phyloP scores from a whole-genome alignment of 2,888 invertebrate genomes.

The Synergus umbraculus region DNA sequence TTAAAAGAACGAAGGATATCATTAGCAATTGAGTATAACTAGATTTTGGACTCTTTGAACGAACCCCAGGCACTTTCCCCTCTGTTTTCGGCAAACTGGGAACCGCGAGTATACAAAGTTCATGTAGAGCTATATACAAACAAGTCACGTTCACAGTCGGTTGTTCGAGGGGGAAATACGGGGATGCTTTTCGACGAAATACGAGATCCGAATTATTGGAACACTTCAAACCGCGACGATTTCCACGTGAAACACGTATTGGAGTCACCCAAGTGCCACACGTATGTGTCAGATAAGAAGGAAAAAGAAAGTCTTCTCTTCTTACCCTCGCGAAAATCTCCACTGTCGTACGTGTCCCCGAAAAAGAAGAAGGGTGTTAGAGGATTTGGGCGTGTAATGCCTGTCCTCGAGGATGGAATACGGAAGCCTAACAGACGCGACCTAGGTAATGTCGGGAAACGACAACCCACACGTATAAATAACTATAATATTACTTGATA shows the following conservation, averaged over 20 bases:
- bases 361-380: slow-evolving; percentile 45
- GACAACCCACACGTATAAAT: background rate
- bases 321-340: slow-evolving; percentile 48
- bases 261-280: slow-evolving; percentile 39
- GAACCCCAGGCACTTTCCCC: background rate
- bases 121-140: slow-evolving; percentile 42
- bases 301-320: slow-evolving; percentile 46
- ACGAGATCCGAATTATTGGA: slow-evolving; percentile 64
- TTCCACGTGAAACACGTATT: slow-evolving; percentile 47
- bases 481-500: background rate
- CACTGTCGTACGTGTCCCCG: slow-evolving; percentile 47
- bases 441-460: background rate
- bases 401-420: slow-evolving; percentile 48
- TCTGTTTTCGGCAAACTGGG: slow-evolving; percentile 22
- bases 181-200: slow-evolving; percentile 56
- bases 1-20: background rate
- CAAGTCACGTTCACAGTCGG: slow-evolving; percentile 49
- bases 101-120: slow-evolving; percentile 14
- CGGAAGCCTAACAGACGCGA: slow-evolving; percentile 2
- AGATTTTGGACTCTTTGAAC: background rate
- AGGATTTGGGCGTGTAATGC: slow-evolving; percentile 48
- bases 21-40: slow-evolving; percentile 20
- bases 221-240: slow-evolving; percentile 55
- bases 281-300: slow-evolving; percentile 43
- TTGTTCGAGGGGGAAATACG: slow-evolving; percentile 49